Base-by-base conservation (phyloP, 2,888 invertebrate species). In the Gisinianus flammeolus region DNA sequence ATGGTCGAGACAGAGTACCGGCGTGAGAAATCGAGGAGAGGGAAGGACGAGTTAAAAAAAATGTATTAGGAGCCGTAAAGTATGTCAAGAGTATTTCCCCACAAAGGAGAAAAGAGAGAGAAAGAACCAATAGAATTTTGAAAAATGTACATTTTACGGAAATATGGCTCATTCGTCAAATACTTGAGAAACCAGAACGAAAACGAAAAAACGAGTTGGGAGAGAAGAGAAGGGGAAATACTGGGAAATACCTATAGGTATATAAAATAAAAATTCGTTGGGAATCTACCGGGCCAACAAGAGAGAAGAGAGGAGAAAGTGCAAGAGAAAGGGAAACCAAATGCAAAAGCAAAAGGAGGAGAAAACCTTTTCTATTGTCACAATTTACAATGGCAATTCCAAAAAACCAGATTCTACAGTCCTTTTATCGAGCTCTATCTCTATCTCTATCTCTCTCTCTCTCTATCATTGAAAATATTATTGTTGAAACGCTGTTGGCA, bases 141-240 rank as follows among this genome's bases (percentile, higher is more conserved):
- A 62, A 62, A 62, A 62, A 62, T 62, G 62, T 62, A 62, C 62
- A 62, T 62, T 62, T 62, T 62, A 62, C 62, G 62, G 62, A 62
- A 62, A 62, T 62, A 62, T 26, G 24, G 24, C 62, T 24, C 26
- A 6, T 62, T 62, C 62, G 19, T 62, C 26, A 24, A 24, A 5
- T 62, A 62, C 26, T 54, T 54, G 54, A 54, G 54, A 54, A 54
- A 62, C 62, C 26, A 22, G 62, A 62, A 24, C 62, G 8, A 62
- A 35, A 35, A 35, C 12, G 35, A 12, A 35, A 35, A 35, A 35
- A 35, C 5, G 5, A 8, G 35, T 35, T 8, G 12, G 12, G 35
- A 35, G 5, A 12, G 35, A 35, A 35, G 5, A 12, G 12, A 35
- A 35, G 35, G 12, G 35, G 35, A 12, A 35, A 12, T 12, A 35